Base-by-base conservation (phyloP, 2,888 invertebrate species). In the Athripsodes cinereus region DNA sequence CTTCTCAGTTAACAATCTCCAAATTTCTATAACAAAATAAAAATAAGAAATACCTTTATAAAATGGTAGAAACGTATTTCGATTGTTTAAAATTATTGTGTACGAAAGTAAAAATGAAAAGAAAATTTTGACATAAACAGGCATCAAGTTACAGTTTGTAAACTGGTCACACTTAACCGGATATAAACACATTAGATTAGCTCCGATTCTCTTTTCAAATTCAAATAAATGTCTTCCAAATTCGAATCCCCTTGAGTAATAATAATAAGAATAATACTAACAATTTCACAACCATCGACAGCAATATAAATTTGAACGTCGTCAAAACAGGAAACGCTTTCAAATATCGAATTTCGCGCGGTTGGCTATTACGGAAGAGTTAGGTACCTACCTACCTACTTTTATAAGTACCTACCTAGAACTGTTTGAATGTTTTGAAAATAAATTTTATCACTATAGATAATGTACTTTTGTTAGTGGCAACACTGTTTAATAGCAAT, bases 341-440 rank as follows among this genome's bases (percentile, higher is more conserved):
- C 51, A 55, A 59, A 61, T 58, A 61, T 61, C 61, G 58, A 55
- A 61, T 61, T 61, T 59, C 61, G 56, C 52, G 49, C 61, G 55
- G 61, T 49, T 40, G 20, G 40, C 13, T 16, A 40, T 40, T 40
- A 40, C 8, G 13, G 3, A 16, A 13, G 3, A n/a, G 11, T 8
- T 40, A 40, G 40, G 40, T 40, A 40, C 26, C 26, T 10, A 3
- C 3, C 5, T 26, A 26, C 26, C 26, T 10, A 3, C 3, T 26
- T 6, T 26, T 26, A 26, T 26, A 26, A 26, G 26, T 26, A 10
- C 26, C 26, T 26, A 26, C n/a, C n/a, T n/a, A n/a, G n/a, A n/a
- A n/a, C n/a, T n/a, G n/a, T n/a, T n/a, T n/a, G n/a, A n/a, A n/a
- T n/a, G n/a, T n/a, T n/a, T n/a, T n/a, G n/a, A n/a, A n/a, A n/a